Evolutionary conservation across 2,888 invertebrate genomes (phyloP).

Genomic region (Phlogophora meticulosa): DNA sequence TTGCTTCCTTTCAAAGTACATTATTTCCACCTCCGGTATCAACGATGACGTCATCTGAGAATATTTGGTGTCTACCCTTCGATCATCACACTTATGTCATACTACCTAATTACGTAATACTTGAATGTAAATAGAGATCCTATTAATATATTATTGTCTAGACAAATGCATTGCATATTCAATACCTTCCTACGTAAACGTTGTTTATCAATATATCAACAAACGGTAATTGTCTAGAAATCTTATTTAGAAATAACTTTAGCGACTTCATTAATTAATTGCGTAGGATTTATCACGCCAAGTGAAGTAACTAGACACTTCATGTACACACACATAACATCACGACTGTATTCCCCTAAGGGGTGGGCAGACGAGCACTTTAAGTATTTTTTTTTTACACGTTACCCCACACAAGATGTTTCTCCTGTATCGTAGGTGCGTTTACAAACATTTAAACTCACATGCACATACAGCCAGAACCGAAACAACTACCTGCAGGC

Average conservation of each 20-base stretch:
- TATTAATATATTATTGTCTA: slow-evolving; percentile 51
- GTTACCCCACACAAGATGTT: too few species aligned
- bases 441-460: too few species aligned
- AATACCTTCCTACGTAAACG: slow-evolving; percentile 37
- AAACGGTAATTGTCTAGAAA: slow-evolving; percentile 15
- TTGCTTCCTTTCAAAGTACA: neutral
- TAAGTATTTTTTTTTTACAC: too few species aligned
- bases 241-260: slow-evolving; percentile 8
- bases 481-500: too few species aligned
- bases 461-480: too few species aligned
- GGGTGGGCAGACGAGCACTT: too few species aligned
- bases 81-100: slow-evolving; percentile 12
- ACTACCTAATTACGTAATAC: slow-evolving; percentile 32
- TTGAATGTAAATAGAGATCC: slow-evolving; percentile 36
- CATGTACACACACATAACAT: too few species aligned
- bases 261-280: neutral
- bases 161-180: slow-evolving; percentile 47
- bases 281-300: neutral
- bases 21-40: neutral
- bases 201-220: slow-evolving; percentile 39
- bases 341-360: too few species aligned
- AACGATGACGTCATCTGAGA: slow-evolving; percentile 11
- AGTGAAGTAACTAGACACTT: too few species aligned
- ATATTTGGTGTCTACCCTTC: slow-evolving; percentile 16
- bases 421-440: too few species aligned